Conservation (phyloP, 30 jellyfish, hydroid and myxozoan genomes). For the Chironex yamaguchii region DNA sequence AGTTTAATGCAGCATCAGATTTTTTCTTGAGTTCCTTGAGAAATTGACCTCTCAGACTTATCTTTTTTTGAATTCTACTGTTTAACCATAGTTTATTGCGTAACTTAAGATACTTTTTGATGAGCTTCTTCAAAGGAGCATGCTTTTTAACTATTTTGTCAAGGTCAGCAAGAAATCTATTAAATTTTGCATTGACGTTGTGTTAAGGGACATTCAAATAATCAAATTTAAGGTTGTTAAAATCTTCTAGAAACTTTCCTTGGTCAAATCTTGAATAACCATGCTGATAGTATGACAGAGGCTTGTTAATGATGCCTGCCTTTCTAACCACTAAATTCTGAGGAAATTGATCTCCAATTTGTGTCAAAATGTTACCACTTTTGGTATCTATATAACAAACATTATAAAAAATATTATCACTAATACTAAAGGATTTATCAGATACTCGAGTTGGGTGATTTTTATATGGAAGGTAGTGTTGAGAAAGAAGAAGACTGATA, state of each 20-base stretch:
- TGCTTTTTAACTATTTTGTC: slow-evolving; percentile 19
- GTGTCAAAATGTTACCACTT: slow-evolving; percentile 55
- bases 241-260: slow-evolving; percentile 18
- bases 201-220: slow-evolving; percentile 17
- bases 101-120: not conserved
- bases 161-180: slow-evolving; percentile 25
- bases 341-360: slow-evolving; percentile 37
- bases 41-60: slow-evolving; percentile 6
- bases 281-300: slow-evolving; percentile 33
- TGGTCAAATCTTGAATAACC: slow-evolving; percentile 47
- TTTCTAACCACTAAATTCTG: slow-evolving; percentile 17
- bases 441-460: no score
- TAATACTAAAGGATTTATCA: no score
- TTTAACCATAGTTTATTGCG: slow-evolving; percentile 34
- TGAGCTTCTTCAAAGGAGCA: slow-evolving; percentile 41
- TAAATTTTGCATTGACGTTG: slow-evolving; percentile 36
- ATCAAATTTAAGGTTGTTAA: slow-evolving; percentile 31
- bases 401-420: no score
- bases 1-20: slow-evolving; percentile 9
- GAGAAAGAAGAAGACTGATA: no score
- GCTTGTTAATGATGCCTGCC: slow-evolving; percentile 8
- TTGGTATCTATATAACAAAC: no score
- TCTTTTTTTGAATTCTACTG: no score
- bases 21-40: slow-evolving; percentile 42
- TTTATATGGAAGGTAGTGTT: no score